Percentiles rank a stretch among this genome's conserved stretches.
Evolutionary conservation across 2,113 vertebrate species (phyloP).

Genomic region (Syngnathus floridae): DNA sequence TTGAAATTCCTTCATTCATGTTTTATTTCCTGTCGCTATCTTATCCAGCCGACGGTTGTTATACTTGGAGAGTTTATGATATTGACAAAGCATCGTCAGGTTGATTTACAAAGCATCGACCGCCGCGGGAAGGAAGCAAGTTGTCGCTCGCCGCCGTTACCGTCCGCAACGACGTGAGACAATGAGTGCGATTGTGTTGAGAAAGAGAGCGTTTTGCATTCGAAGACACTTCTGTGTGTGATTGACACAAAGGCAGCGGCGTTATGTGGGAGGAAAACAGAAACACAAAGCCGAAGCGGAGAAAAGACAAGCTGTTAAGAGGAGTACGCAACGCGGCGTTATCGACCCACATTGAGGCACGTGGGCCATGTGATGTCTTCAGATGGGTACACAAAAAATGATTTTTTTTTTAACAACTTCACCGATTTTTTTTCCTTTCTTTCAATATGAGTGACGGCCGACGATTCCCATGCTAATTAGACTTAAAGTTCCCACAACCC

Average conservation of each 20-base stretch:
- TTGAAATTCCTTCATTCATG: constrained; percentile 39
- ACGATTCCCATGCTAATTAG: background rate
- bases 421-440: background rate
- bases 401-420: background rate
- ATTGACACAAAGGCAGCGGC: background rate
- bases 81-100: constrained; percentile 26
- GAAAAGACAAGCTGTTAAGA: background rate
- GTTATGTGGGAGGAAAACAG: background rate
- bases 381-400: background rate
- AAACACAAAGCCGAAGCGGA: background rate
- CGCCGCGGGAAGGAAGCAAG: background rate
- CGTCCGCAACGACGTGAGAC: background rate
- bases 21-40: constrained; percentile 35
- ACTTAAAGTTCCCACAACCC: background rate
- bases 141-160: background rate
- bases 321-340: background rate
- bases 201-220: background rate
- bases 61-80: constrained; percentile 28
- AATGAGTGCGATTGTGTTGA: background rate
- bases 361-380: background rate
- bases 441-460: background rate
- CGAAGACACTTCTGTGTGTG: background rate
- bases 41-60: constrained; percentile 40
- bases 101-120: constrained; percentile 25
- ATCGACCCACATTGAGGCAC: background rate